Conservation (phyloP, 2,113 vertebrate genomes). For the Sinocyclocheilus grahami region DNA sequence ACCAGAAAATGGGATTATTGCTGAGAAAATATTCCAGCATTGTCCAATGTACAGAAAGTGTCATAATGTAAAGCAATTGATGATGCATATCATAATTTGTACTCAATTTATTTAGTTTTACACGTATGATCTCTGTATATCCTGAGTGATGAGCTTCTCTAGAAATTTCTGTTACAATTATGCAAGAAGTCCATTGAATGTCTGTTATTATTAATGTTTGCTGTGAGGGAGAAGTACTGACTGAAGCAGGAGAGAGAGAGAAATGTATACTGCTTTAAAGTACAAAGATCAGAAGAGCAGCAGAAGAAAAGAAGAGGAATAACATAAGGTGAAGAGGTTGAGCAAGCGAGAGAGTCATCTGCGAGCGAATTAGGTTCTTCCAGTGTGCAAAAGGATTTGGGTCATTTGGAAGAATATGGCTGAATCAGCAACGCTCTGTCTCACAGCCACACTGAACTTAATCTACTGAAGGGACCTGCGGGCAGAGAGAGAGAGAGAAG, state of each 20-base stretch:
- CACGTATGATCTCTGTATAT: slow-evolving; percentile 30
- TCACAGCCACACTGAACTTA: slow-evolving; percentile 71
- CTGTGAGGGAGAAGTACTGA: neutral
- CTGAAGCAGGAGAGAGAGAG: slow-evolving; percentile 29
- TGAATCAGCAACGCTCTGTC: slow-evolving; percentile 75
- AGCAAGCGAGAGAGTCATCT: slow-evolving; percentile 64
- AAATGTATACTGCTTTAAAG: slow-evolving; percentile 16
- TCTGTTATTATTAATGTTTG: slow-evolving; percentile 20
- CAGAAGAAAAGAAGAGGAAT: slow-evolving; percentile 44
- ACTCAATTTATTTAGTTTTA: slow-evolving; percentile 39
- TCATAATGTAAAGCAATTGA: too few species aligned
- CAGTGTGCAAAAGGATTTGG: slow-evolving; percentile 70
- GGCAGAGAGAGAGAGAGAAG: slow-evolving; percentile 55
- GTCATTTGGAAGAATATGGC: slow-evolving; percentile 78
- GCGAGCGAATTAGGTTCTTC: slow-evolving; percentile 66
- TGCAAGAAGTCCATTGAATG: neutral
- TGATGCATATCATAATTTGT: slow-evolving; percentile 2
- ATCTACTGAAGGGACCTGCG: slow-evolving; percentile 74
- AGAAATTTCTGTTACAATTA: slow-evolving; percentile 42
- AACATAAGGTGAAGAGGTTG: slow-evolving; percentile 56
- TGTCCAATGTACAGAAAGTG: too few species aligned
- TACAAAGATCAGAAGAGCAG: neutral
- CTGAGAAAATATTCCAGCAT: too few species aligned
- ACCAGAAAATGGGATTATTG: too few species aligned
- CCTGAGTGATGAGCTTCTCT: slow-evolving; percentile 29